These are phyloP conservation scores for Scylla paramamosain DNA, from an alignment of 1,140 invertebrate genomes.

Conservation along the genomic window DNA sequence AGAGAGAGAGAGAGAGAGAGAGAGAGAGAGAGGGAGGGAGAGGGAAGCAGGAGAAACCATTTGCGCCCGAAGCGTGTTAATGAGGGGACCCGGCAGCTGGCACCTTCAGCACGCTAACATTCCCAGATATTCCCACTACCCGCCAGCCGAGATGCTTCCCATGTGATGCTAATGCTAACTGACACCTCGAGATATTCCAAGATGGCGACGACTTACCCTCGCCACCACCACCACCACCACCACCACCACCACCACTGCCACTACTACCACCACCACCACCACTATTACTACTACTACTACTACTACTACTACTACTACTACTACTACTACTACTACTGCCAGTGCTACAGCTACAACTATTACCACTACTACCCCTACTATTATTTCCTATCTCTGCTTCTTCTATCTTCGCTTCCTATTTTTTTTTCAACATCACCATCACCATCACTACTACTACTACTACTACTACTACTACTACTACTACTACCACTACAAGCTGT, in stretches of 20 bases:
- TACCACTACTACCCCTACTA: neutral
- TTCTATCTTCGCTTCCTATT: no score
- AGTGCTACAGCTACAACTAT: neutral
- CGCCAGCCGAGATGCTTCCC: constrained; percentile 51
- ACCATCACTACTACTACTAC: no score
- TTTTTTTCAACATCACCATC: no score
- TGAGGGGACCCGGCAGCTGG: constrained; percentile 58
- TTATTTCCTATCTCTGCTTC: neutral
- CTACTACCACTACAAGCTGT: no score
- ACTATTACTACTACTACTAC: no score
- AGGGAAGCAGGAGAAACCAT: constrained; percentile 40
- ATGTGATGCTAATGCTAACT: constrained; percentile 66
- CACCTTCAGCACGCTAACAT: constrained; percentile 58
- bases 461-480: no score
- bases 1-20: neutral
- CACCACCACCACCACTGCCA: neutral
- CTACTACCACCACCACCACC: neutral
- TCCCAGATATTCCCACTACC: constrained; percentile 61
- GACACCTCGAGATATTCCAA: constrained; percentile 67
- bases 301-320: no score
- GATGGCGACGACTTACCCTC: constrained; percentile 34
- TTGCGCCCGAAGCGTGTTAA: constrained; percentile 65
- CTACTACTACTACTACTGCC: no score
- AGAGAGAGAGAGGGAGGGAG: neutral
- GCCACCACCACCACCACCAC: neutral